These are phyloP conservation scores for Parnassius mnemosyne DNA, from an alignment of 2,888 invertebrate species.

Conservation along the genomic window DNA sequence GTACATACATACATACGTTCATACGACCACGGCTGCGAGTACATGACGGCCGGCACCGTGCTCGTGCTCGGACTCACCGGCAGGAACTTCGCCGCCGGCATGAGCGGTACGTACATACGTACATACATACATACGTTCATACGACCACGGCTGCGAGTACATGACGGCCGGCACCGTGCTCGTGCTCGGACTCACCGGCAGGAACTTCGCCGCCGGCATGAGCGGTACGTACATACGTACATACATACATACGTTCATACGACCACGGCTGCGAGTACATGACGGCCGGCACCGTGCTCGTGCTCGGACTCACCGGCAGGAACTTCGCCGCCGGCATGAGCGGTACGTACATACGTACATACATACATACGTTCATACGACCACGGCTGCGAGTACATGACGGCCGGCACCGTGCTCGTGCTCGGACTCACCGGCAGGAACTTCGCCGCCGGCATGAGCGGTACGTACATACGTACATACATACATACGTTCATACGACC, in stretches of 20 bases:
- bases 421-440: conserved; percentile 79
- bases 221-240: conserved; percentile 86
- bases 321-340: conserved; percentile 63
- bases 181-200: conserved; percentile 84
- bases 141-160: conserved; percentile 99
- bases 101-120: conserved; percentile 87
- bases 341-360: conserved; percentile 77
- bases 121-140: too few relatives aligned
- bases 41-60: conserved; percentile 98
- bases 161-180: conserved; percentile 98
- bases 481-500: conserved; percentile 79
- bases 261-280: conserved; percentile 99
- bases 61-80: conserved; percentile 97
- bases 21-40: conserved; percentile 98
- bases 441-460: conserved; percentile 74
- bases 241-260: background rate
- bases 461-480: too few relatives aligned
- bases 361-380: conserved; percentile 67
- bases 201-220: background rate
- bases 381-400: conserved; percentile 99
- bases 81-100: conserved; percentile 99
- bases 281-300: conserved; percentile 96
- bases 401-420: conserved; percentile 94
- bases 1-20: too few relatives aligned
- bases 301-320: conserved; percentile 83